phyloP scores from a whole-genome alignment of 2,113 vertebrate genomes.

The Cephalopholis sonnerati region DNA sequence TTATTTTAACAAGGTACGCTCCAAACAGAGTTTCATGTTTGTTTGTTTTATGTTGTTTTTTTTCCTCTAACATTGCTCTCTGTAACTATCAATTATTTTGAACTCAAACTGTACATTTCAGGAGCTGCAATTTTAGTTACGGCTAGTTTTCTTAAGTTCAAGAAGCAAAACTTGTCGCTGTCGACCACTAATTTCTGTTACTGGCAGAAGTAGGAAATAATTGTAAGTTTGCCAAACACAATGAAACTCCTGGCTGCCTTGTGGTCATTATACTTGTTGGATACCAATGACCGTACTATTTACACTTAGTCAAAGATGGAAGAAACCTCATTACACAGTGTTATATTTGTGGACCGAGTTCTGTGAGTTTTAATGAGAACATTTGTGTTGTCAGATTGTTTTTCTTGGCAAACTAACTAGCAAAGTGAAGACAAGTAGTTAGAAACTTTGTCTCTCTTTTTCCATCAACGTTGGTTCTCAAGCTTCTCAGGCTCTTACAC shows the following conservation, averaged over 20 bases:
- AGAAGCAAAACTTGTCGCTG: too few relatives aligned
- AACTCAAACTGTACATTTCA: neutral
- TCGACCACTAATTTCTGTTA: neutral
- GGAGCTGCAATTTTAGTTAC: neutral
- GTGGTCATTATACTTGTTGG: neutral
- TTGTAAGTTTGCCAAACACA: neutral
- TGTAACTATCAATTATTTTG: neutral
- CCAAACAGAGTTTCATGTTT: too few relatives aligned
- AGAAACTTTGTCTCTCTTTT: neutral
- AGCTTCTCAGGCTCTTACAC: neutral
- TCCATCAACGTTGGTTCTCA: neutral
- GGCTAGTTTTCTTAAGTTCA: neutral
- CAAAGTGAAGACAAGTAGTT: neutral
- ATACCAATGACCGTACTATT: neutral
- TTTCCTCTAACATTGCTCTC: neutral
- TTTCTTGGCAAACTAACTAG: neutral
- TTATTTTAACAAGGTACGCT: too few relatives aligned
- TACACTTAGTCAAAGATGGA: neutral
- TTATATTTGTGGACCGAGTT: neutral
- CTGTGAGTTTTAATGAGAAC: too few relatives aligned
- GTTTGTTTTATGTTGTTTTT: too few relatives aligned
- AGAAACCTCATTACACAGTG: neutral
- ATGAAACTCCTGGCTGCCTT: neutral
- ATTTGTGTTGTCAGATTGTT: neutral
- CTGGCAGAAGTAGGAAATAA: neutral